Base-by-base conservation (phyloP, 2,888 invertebrate species). In the Mamestra brassicae region DNA sequence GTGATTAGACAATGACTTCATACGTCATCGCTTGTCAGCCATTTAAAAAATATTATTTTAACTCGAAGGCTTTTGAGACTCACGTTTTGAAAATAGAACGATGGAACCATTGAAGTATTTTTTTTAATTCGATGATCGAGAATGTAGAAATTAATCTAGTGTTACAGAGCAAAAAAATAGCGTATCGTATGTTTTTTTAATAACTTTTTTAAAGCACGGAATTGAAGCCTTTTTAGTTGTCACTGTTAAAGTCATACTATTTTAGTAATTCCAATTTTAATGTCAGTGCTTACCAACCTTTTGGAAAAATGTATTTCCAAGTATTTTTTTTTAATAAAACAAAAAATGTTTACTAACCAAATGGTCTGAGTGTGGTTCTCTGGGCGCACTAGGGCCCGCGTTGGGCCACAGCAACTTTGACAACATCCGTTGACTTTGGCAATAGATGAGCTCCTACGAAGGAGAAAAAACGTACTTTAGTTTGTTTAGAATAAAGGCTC, bases 381-480 rank as follows among this genome's bases (percentile, higher is more conserved):
- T 93, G 88, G 96, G 96, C 91, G 96, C 95, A 94, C 96, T 95
- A 96, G 96, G 96, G 87, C 94, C 94, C 82, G 96, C 94, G 92
- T 94, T 95, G 94, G 96, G 96, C 96, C 96, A 96, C 96, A 96
- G 96, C 96, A 96, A 95, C 95, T 96, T 96, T 92, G 96, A 96
- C 93, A 96, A 96, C 96, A 96, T 96, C 96, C 96, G 96, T 95
- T 96, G 96, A 85, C 96, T 96, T 96, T 96, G 96, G 96, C 94
- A 96, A 96, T 96, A 96, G 96, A 96, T 96, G 96, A 96, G 95
- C 96, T 96, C 96, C 96, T 96, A 96, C 94, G 94, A 96, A 96
- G 95, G 96, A 95, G 95, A 96, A 83, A 96, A 96, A 94, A 95
- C 86, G 89, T 91, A 91, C 94, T 96, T 96, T 96, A 96, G 96